Evolutionary conservation across 2,888 invertebrate genomes (phyloP), one percentile per base, ranked within the genome.

Genomic region (Diaphora mendica): DNA sequence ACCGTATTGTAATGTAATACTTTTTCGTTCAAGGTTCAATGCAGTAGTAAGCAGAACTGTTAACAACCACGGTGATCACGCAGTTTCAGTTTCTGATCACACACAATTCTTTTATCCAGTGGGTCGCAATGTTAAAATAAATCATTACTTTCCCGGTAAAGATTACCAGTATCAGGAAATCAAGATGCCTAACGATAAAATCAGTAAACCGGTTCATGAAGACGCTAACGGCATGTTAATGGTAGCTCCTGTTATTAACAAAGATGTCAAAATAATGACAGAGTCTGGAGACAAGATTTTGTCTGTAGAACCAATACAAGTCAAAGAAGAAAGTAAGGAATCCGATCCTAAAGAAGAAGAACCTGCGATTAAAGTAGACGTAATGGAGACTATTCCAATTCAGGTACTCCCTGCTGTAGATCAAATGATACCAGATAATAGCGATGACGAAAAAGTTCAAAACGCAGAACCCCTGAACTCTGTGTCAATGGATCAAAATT

Each of bases 11-110:
- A 42, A 59, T 7, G 0, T 64, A 9, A 51, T 39, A n/a, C 26
- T 8, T 66, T 55, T 72, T 0, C 64, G 13, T 83, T 83, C 26
- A 87, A 96, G 96, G 67, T 96, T 96, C 81, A 96, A 96, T 82
- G 96, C 96, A 9, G 90, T 96, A 30, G 96, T 96, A 11, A 96
- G 96, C 83, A 96, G 96, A 82, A 90, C 89, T 23, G 80, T 93
- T 0, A 90, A 92, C 74, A 94, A 92, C 75, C 95, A 95, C 72
- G 94, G 94, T 30, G 90, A 91, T 67, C 86, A 94, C 72, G 95
- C 95, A 2, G 90, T 86, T 74, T 95, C 95, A 3, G 79, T 88
- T 11, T 88, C 91, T 70, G 94, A 89, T 7, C 93, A 94, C 64
- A 91, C 92, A 0, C 91, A 92, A 73, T 90, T 92, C 73, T 95